Evolutionary conservation across 1,140 invertebrate genomes (phyloP), one percentile per base, ranked within the genome.

Genomic region (Mya arenaria): DNA sequence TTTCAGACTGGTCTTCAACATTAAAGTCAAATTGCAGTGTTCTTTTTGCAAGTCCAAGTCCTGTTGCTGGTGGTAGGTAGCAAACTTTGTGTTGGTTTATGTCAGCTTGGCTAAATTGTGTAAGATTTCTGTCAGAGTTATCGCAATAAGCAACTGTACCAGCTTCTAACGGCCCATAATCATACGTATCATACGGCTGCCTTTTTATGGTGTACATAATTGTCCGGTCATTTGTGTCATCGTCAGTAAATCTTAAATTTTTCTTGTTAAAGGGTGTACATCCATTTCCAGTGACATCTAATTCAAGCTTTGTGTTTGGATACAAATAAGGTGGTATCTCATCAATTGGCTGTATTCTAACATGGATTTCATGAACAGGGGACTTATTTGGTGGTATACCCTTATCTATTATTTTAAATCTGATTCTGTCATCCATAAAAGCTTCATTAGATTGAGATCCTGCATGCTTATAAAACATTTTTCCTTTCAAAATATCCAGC

Each of bases 71-170:
- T 0, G 93, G 92, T 37, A 88, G 80, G 69, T 92, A 93, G 72
- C 92, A 92, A 36, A 93, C 87, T 84, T 93, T 92, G 25, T 89
- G 86, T 58, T 93, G 91, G 69, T 92, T 92, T 6, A 93, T 82
- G 81, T 93, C 88, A 19, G 91, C 87, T 82, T 93, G 93, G 0
- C 89, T 89, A 72, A 93, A 93, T 41, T 81, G 85, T 0, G 32
- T 77, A 0, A 93, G 69, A 36, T 80, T 62, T 2, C 77, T 41
- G n/a, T 89, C 84, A 15, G 89, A 87, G 60, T 89, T 78, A 30
- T 93, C 92, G 62, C 89, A 89, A 17, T 89, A 82, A 19, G 92
- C 91, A 56, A 93, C 84, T 30, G 85, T 82, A 34, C 93, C 93
- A 13, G 91, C 84, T 44, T 85, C 83, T 80, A 90, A 48, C 25